Percentiles rank a stretch among this genome's conserved stretches.
Conservation (phyloP, 2,888 invertebrate species). For the Lithosia quadra region DNA sequence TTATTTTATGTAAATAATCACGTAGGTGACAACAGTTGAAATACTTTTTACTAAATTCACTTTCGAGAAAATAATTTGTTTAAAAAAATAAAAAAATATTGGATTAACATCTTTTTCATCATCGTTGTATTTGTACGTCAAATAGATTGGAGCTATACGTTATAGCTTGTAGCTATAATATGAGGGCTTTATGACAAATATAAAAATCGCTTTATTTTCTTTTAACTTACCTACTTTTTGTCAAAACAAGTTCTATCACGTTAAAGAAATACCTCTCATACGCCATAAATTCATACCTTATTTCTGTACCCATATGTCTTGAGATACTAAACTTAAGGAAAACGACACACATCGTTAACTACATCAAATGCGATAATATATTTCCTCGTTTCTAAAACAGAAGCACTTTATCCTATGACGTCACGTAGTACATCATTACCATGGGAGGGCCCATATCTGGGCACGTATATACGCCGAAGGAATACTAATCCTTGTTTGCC, state of each 20-base stretch:
- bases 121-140: not conserved
- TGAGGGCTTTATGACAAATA: not conserved
- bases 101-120: too few species aligned
- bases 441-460: constrained; percentile 41
- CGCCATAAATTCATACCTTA: not conserved
- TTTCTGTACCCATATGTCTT: constrained; percentile 12
- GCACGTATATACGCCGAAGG: constrained; percentile 41
- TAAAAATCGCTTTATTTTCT: not conserved
- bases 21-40: too few species aligned
- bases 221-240: not conserved
- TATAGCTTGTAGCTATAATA: too few species aligned
- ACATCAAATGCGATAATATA: constrained; percentile 39
- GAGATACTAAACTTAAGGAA: constrained; percentile 21
- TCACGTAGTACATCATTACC: constrained; percentile 46
- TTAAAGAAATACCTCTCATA: constrained; percentile 2
- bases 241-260: not conserved
- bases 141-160: not conserved
- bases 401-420: constrained; percentile 40
- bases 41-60: too few species aligned
- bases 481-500: constrained; percentile 41
- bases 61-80: too few species aligned
- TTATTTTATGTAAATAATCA: too few species aligned
- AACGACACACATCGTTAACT: constrained; percentile 32
- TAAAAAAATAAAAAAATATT: too few species aligned
- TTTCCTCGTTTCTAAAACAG: constrained; percentile 34